A percentile compares a stretch with the other conserved stretches of the same genome.
phyloP scores from a whole-genome alignment of 2,113 vertebrate genomes.

The Aythya baeri region DNA sequence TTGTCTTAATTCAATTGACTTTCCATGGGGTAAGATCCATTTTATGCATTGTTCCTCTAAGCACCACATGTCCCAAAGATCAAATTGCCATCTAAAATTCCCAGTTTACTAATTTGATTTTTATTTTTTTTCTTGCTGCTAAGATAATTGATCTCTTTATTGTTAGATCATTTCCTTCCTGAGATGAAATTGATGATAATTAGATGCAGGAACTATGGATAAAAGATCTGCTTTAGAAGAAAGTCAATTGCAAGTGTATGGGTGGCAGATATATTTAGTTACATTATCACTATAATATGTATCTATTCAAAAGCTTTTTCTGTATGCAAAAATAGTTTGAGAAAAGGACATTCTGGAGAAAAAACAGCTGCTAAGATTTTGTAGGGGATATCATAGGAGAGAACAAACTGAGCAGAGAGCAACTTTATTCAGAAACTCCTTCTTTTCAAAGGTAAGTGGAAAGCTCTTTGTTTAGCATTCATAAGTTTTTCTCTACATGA shows the following conservation, averaged over 20 bases:
- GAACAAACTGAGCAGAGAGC: background rate
- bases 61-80: background rate
- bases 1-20: background rate
- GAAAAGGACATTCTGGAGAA: background rate
- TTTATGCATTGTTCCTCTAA: background rate
- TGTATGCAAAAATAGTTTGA: conserved; percentile 1
- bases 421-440: background rate
- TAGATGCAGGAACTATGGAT: conserved; percentile 6
- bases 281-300: conserved; percentile 13
- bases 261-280: conserved; percentile 60
- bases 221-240: conserved; percentile 22
- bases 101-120: background rate
- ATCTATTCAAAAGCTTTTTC: conserved; percentile 30
- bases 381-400: background rate
- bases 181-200: conserved; percentile 46
- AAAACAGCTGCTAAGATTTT: background rate
- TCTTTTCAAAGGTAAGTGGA: background rate
- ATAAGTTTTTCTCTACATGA: background rate
- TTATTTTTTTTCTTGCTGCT: background rate
- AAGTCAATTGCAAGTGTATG: conserved; percentile 41
- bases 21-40: background rate
- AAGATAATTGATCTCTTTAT: conserved; percentile 36
- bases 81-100: conserved; percentile 23
- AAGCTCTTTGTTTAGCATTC: background rate
- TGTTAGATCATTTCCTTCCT: conserved; percentile 51